Base-by-base conservation (phyloP, 2,797 vertebrate genomes). In the Odontamblyopus rebecca region DNA sequence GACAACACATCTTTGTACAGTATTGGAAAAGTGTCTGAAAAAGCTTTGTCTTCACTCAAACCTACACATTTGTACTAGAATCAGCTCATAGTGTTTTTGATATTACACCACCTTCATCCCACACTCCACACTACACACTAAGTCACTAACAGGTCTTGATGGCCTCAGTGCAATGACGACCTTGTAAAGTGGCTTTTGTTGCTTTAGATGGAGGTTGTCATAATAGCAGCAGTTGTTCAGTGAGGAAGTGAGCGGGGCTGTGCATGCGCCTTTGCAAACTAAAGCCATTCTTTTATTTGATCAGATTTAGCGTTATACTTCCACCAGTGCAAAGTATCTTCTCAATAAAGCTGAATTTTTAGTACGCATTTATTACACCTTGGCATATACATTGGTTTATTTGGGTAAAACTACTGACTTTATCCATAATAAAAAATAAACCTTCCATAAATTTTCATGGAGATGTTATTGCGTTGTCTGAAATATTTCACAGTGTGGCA, bases 141-240 rank as follows among this genome's bases (percentile, higher is more conserved):
- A 48, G 44, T 48, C 27, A 44, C 15, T 57, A 48, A 13, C 44
- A 23, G 73, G 44, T 35, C 54, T 23, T 71, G 66, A 53, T 3
- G 4, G 70, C 69, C 74, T 74, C 16, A 23, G 61, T 1, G 32
- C 74, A 73, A 60, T 29, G 71, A 51, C 74, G 82, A 86, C 80
- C 83, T 80, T 81, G 78, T 74, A 35, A 77, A 83, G 79, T 29
- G 77, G 69, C 78, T 68, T 73, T n/a, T 77, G 70, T 68, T 56
- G 68, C 51, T 69, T 59, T 76, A 84, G 86, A 79, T 77, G 74
- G 65, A 79, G 61, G 70, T 41, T 69, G 81, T 80, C 78, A 78
- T 64, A 67, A 67, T 35, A 65, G 64, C 69, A 23, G 61, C 61
- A 63, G 61, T 63, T 23, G 61, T 63, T 63, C 61, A 38, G 73